These are phyloP conservation scores for Dyspetes luteomarginatus DNA, from an alignment of 2,888 invertebrate genomes.

Conservation along the genomic window DNA sequence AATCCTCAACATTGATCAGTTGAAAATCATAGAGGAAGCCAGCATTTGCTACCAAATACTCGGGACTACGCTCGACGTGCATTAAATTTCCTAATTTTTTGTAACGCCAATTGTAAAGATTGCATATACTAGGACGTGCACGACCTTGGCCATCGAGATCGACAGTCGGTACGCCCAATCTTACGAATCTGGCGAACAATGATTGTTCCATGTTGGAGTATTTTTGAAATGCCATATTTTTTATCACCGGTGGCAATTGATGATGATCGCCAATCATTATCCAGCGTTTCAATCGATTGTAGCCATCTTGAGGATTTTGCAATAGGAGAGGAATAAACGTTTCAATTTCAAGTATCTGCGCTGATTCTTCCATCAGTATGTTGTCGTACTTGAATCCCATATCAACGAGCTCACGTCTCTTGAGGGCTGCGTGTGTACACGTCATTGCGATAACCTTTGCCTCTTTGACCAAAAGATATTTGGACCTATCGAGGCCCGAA, in stretches of 20 bases:
- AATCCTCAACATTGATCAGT: conserved; percentile 97
- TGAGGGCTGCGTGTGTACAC: conserved; percentile 99
- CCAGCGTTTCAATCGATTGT: conserved; percentile 98
- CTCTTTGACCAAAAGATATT: conserved; percentile 98
- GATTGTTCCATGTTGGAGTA: conserved; percentile 99
- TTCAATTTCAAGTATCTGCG: conserved; percentile 99
- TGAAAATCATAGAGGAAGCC: conserved; percentile 97
- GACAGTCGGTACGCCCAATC: conserved; percentile 98
- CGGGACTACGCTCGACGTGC: conserved; percentile 93
- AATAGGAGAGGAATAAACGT: conserved; percentile 99
- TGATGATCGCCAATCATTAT: conserved; percentile 99
- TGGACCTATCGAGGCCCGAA: conserved; percentile 97
- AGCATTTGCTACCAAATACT: conserved; percentile 95
- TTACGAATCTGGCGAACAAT: conserved; percentile 97
- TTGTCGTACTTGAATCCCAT: conserved; percentile 99
- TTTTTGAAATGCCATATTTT: conserved; percentile 99
- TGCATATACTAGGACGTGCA: conserved; percentile 95
- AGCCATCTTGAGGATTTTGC: conserved; percentile 99
- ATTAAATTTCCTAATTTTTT: conserved; percentile 96
- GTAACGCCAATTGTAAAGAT: conserved; percentile 98
- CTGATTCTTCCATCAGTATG: conserved; percentile 99
- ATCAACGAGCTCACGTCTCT: conserved; percentile 97
- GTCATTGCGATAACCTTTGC: conserved; percentile 99
- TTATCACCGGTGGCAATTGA: conserved; percentile 99
- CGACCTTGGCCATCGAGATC: conserved; percentile 99